A percentile compares a stretch with the other conserved stretches of the same genome.
These are phyloP conservation scores for Drosophila siamana DNA, from an alignment of 2,888 invertebrate species.

Conservation along the genomic window DNA sequence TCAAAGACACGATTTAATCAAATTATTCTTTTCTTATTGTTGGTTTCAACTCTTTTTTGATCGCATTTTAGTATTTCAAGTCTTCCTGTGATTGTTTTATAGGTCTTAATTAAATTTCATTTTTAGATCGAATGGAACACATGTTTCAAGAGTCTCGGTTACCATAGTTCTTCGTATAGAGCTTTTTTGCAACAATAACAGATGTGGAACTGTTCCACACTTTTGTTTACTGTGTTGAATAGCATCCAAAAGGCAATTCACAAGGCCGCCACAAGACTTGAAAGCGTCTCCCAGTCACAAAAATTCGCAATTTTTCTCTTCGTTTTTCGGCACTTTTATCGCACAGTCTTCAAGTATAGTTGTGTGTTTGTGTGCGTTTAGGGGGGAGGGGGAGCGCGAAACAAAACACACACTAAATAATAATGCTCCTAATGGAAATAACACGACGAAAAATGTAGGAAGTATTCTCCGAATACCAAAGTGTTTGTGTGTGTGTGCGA, in stretches of 20 bases:
- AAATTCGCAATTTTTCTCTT: slow-evolving; percentile 3
- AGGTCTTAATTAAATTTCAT: background rate
- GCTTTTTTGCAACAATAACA: background rate
- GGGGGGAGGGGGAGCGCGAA: slow-evolving; percentile 35
- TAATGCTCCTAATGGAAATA: slow-evolving; percentile 38
- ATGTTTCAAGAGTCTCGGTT: background rate
- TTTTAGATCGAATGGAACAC: background rate
- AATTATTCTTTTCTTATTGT: no score
- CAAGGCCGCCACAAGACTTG: slow-evolving; percentile 26
- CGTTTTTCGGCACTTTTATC: slow-evolving; percentile 16
- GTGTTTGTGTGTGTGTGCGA: slow-evolving; percentile 23
- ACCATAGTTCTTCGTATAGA: slow-evolving; percentile 3
- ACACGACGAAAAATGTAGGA: slow-evolving; percentile 50
- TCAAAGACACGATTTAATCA: no score
- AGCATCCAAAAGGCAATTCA: slow-evolving; percentile 10
- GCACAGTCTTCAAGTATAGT: background rate
- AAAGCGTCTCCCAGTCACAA: slow-evolving; percentile 6
- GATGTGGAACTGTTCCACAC: slow-evolving; percentile 5
- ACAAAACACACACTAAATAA: slow-evolving; percentile 59
- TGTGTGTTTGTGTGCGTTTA: no score
- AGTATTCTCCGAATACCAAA: slow-evolving; percentile 29
- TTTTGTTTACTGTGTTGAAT: slow-evolving; percentile 12
- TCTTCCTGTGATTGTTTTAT: background rate
- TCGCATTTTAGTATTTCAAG: no score
- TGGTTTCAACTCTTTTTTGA: no score